Conservation (phyloP, 2,888 invertebrate genomes). For the Agriopis marginaria region DNA sequence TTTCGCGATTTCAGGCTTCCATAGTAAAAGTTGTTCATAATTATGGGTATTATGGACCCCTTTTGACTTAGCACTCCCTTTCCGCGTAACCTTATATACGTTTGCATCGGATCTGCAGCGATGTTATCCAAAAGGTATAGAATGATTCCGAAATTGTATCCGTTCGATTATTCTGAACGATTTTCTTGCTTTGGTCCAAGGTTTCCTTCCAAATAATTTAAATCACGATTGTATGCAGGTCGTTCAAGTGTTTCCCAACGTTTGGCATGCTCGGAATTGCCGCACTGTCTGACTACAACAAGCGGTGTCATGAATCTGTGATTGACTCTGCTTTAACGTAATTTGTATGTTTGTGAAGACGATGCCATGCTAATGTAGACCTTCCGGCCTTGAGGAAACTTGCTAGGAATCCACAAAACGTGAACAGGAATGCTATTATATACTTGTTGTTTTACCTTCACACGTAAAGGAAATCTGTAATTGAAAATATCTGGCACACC, state of each 20-base stretch:
- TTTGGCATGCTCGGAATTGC: slow-evolving; percentile 69
- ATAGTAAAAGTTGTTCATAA: no score
- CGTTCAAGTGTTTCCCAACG: slow-evolving; percentile 56
- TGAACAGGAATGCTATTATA: slow-evolving; percentile 36
- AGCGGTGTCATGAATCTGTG: slow-evolving; percentile 66
- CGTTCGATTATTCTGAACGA: neutral
- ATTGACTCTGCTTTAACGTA: slow-evolving; percentile 54
- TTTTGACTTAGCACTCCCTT: no score
- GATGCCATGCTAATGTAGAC: slow-evolving; percentile 63
- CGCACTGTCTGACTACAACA: slow-evolving; percentile 61
- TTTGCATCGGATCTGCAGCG: neutral
- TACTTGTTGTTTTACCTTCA: slow-evolving; percentile 38
- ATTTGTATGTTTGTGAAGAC: slow-evolving; percentile 62
- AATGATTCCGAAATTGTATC: neutral
- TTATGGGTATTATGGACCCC: no score
- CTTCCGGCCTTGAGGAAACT: slow-evolving; percentile 67
- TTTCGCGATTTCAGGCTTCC: no score
- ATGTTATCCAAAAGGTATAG: neutral
- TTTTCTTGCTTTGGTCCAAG: slow-evolving; percentile 11
- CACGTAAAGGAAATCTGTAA: slow-evolving; percentile 25
- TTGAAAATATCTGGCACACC: slow-evolving; percentile 29
- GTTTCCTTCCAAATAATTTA: slow-evolving; percentile 17
- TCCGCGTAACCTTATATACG: no score
- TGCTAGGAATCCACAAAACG: slow-evolving; percentile 51
- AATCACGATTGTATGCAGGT: slow-evolving; percentile 29